These are phyloP conservation scores for Lepidotrigona ventralis DNA, from an alignment of 1,140 invertebrate genomes.

Conservation along the genomic window DNA sequence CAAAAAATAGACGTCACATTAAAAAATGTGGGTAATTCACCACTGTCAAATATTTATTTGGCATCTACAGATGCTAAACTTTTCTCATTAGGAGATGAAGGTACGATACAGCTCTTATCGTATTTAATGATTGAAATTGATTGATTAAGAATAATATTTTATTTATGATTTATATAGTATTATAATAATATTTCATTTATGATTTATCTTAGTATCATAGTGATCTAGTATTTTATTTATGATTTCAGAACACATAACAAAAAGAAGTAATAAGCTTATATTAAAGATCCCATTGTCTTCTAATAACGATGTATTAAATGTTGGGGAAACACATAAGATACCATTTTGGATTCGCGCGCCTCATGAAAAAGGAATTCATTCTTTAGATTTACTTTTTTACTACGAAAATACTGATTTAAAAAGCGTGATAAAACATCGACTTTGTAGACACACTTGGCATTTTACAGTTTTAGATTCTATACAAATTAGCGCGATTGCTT, in stretches of 20 bases:
- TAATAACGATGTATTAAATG: slow-evolving; percentile 76
- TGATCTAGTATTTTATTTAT: slow-evolving; percentile 32
- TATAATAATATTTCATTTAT: no score
- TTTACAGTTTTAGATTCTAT: slow-evolving; percentile 86
- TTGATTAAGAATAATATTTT: background rate
- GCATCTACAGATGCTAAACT: slow-evolving; percentile 86
- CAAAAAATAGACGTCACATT: slow-evolving; percentile 85
- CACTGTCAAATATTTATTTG: slow-evolving; percentile 84
- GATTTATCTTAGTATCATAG: no score
- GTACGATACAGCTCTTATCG: slow-evolving; percentile 64
- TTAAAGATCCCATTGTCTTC: slow-evolving; percentile 78
- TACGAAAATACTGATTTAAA: slow-evolving; percentile 83
- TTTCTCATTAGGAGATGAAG: slow-evolving; percentile 81
- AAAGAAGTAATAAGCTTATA: slow-evolving; percentile 79
- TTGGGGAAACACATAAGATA: slow-evolving; percentile 81
- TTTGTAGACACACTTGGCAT: slow-evolving; percentile 85
- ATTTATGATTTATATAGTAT: slow-evolving; percentile 64
- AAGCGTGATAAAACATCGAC: slow-evolving; percentile 81
- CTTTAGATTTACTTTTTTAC: slow-evolving; percentile 86
- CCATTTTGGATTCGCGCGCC: slow-evolving; percentile 86
- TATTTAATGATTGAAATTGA: background rate
- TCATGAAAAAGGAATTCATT: slow-evolving; percentile 82
- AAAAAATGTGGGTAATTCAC: slow-evolving; percentile 85
- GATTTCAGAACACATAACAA: slow-evolving; percentile 74
- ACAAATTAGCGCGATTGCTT: slow-evolving; percentile 81